A percentile compares a stretch with the other conserved stretches of the same genome.
Evolutionary conservation across 2,888 invertebrate genomes (phyloP).

Genomic region (Rhodophaea formosa): DNA sequence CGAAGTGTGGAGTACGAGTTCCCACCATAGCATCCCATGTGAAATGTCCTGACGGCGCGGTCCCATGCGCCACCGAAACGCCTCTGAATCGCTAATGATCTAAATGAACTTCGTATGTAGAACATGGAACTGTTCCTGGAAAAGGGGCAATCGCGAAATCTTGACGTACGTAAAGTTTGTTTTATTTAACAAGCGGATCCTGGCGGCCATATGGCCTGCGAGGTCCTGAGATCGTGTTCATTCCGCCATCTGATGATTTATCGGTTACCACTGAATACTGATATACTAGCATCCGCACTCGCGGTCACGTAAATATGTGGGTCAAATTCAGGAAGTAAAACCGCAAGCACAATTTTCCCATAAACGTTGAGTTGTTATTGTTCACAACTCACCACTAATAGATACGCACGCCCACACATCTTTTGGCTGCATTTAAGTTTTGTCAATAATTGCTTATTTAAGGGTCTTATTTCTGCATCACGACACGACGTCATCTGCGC

Average conservation of each 20-base stretch:
- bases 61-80: constrained; percentile 63
- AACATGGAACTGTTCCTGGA: constrained; percentile 50
- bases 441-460: neutral
- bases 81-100: constrained; percentile 60
- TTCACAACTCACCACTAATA: constrained; percentile 1
- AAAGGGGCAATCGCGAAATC: constrained; percentile 41
- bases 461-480: constrained; percentile 19
- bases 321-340: constrained; percentile 71
- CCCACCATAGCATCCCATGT: constrained; percentile 67
- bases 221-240: constrained; percentile 40
- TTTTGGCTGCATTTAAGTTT: neutral
- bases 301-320: constrained; percentile 50
- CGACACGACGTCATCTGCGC: constrained; percentile 20
- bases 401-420: neutral
- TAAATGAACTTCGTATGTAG: constrained; percentile 49
- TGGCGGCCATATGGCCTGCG: constrained; percentile 56
- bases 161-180: constrained; percentile 29
- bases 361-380: constrained; percentile 28
- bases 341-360: constrained; percentile 62
- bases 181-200: constrained; percentile 22
- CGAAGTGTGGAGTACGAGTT: constrained; percentile 48
- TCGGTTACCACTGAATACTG: constrained; percentile 42
- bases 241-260: constrained; percentile 48
- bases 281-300: constrained; percentile 67
- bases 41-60: constrained; percentile 61